Percentiles rank a stretch among this genome's conserved stretches.
phyloP scores from a whole-genome alignment of 2,888 invertebrate species.

The Meghimatium bilineatum region DNA sequence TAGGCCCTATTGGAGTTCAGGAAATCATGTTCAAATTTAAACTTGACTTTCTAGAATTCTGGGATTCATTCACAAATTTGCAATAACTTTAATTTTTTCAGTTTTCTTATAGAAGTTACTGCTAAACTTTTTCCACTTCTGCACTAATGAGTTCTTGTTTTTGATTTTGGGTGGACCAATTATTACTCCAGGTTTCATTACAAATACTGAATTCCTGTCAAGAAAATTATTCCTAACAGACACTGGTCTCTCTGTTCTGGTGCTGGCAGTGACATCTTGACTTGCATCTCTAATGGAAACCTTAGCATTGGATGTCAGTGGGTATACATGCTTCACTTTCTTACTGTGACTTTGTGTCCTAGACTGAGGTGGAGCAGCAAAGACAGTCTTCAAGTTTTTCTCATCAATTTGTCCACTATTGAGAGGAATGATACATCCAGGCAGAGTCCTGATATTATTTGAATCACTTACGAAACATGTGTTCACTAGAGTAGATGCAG shows the following conservation, averaged over 20 bases:
- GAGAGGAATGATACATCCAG: background rate
- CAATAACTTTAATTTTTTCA: conserved; percentile 66
- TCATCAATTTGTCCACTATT: background rate
- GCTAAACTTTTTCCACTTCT: conserved; percentile 68
- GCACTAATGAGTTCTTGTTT: conserved; percentile 69
- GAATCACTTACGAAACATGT: background rate
- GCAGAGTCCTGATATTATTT: background rate
- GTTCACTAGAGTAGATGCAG: conserved; percentile 24
- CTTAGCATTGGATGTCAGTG: background rate
- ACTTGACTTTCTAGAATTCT: too few species aligned
- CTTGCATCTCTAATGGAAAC: background rate
- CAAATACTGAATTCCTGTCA: conserved; percentile 27
- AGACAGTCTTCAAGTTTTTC: background rate
- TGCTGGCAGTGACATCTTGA: background rate
- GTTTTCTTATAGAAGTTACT: conserved; percentile 64
- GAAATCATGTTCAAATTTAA: too few species aligned
- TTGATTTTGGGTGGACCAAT: conserved; percentile 57
- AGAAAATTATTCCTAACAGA: conserved; percentile 23
- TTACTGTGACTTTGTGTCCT: background rate
- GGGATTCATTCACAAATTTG: conserved; percentile 58
- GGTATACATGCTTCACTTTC: conserved; percentile 22
- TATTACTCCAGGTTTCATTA: conserved; percentile 15
- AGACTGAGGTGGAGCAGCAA: background rate
- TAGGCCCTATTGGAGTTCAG: too few species aligned
- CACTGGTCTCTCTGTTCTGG: background rate